Evolutionary conservation across 1,140 invertebrate species (phyloP).

Genomic region (Goniozus legneri): DNA sequence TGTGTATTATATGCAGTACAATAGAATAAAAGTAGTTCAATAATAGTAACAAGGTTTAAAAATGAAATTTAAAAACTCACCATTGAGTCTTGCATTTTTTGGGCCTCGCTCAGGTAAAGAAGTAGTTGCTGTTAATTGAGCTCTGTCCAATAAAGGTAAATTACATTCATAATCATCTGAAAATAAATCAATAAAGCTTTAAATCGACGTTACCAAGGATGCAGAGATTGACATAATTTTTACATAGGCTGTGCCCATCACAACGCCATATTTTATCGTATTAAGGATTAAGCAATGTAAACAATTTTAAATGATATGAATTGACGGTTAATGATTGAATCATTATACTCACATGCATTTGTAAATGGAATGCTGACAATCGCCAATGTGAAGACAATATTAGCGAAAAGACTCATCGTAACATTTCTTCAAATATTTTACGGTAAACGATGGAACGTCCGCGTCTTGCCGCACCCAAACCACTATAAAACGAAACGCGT

Average conservation of each 20-base stretch:
- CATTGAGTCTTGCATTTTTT: slow-evolving; percentile 75
- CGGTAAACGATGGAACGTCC: too few species aligned
- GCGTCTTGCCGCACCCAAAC: too few species aligned
- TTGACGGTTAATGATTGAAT: neutral
- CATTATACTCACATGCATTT: slow-evolving; percentile 36
- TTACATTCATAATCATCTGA: slow-evolving; percentile 74
- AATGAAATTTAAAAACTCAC: too few species aligned
- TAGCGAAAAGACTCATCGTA: slow-evolving; percentile 36
- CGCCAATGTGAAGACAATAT: slow-evolving; percentile 26
- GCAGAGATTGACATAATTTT: neutral
- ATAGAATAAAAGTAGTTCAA: too few species aligned
- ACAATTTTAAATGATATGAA: neutral
- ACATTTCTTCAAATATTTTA: slow-evolving; percentile 24
- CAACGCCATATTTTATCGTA: slow-evolving; percentile 33
- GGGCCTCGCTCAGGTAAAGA: slow-evolving; percentile 74
- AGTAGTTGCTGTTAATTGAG: slow-evolving; percentile 73
- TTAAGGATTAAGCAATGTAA: slow-evolving; percentile 39
- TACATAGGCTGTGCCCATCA: neutral
- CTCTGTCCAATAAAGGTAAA: slow-evolving; percentile 68
- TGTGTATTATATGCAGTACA: too few species aligned
- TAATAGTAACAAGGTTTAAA: too few species aligned
- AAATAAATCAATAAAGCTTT: slow-evolving; percentile 11
- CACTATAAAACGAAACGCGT: too few species aligned
- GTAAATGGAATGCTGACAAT: slow-evolving; percentile 20
- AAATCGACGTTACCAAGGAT: neutral